Base-by-base conservation (phyloP, 2,888 invertebrate genomes). In the Lampropteryx suffumata region DNA sequence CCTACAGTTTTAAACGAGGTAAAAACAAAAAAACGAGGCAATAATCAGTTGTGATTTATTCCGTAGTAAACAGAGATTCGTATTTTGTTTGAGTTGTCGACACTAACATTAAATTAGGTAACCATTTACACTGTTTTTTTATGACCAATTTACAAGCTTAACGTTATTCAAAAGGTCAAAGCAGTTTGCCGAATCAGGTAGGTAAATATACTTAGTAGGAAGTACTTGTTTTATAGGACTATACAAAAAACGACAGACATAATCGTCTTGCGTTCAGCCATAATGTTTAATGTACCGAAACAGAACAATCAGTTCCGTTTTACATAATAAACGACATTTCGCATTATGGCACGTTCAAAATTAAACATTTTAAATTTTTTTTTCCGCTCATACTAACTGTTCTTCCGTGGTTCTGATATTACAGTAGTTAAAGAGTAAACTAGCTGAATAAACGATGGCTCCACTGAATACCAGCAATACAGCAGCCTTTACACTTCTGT, bases 221-320 rank as follows among this genome's bases (percentile, higher is more conserved):
- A 17, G 17, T 17, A 17, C 37, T 29, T 14, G 24, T 47, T 47
- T 41, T 41, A 35, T 40, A 21, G 29, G 12, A 3, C 35, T 10
- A 41, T 28, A 40, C 11, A 30, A 52, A 43, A 53, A 53, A 48
- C 24, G 11, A 7, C 32, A 40, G 48, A 48, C 32, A 44, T 24
- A 42, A 47, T 47, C 47, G 41, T 14, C 27, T 51, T 51, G 45
- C 44, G 36, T 26, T 48, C 37, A 43, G 30, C 21, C 40, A 48
- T 46, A 47, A 51, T 50, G 50, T 55, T 55, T 55, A 55, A 55
- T 50, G 55, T 50, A 50, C 50, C 50, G 50, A 39, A 47, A 43
- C 55, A 35, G 35, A 50, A 55, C 55, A 55, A 55, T 55, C 50
- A 50, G 48, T 53, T 48, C 48, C 40, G 42, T 50, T 55, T 55